Evolutionary conservation across 2,888 invertebrate genomes (phyloP).

Genomic region (Ochropleura plecta): DNA sequence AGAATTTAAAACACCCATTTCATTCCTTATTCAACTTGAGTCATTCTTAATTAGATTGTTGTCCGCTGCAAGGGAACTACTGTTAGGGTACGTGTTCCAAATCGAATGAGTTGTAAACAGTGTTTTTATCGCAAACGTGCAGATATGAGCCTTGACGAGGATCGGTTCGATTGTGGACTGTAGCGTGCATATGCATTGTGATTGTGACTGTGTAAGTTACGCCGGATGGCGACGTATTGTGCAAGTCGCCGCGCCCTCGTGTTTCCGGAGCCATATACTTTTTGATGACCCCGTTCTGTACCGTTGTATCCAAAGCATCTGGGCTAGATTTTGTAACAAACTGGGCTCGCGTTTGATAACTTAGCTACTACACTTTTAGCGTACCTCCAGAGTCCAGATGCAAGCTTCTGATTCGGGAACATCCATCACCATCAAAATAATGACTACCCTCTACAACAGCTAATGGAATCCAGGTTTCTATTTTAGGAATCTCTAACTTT

Average conservation of each 20-base stretch:
- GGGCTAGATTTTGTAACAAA: conserved; percentile 49
- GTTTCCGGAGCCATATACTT: conserved; percentile 72
- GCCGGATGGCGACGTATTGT: conserved; percentile 80
- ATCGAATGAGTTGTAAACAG: conserved; percentile 70
- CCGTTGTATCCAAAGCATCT: conserved; percentile 35
- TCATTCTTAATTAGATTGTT: conserved; percentile 77
- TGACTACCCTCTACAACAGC: conserved; percentile 26
- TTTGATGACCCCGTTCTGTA: conserved; percentile 59
- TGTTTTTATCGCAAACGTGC: conserved; percentile 72
- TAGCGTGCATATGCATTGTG: conserved; percentile 67
- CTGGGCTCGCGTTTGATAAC: conserved; percentile 30
- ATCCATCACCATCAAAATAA: conserved; percentile 54
- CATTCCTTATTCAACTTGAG: conserved; percentile 73
- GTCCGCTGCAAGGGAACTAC: conserved; percentile 64
- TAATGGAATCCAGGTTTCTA: conserved; percentile 51
- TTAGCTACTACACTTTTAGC: conserved; percentile 54
- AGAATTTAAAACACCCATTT: conserved; percentile 77
- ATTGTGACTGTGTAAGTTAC: conserved; percentile 61
- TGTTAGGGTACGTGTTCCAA: conserved; percentile 70
- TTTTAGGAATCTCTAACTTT: conserved; percentile 57
- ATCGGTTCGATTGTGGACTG: conserved; percentile 53
- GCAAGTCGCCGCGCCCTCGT: conserved; percentile 77
- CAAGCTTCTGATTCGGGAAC: conserved; percentile 47
- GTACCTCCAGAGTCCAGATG: conserved; percentile 45
- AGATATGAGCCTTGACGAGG: conserved; percentile 68